Evolutionary conservation across 2,113 vertebrate genomes (phyloP).

Genomic region (Triplophysa tibetana): DNA sequence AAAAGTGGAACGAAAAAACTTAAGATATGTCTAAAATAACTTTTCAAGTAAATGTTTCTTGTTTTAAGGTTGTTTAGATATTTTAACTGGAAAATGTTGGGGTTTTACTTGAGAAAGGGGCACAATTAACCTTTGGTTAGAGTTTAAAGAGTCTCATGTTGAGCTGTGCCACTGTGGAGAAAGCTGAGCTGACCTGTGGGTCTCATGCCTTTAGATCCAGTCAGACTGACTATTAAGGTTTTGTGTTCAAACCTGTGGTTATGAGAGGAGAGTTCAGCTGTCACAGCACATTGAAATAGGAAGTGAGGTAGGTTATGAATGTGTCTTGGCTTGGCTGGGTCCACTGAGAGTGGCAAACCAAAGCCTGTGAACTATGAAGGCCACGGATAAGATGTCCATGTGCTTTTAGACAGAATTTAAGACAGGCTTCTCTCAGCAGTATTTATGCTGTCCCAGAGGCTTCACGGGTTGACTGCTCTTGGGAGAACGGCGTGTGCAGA

Average conservation of each 20-base stretch:
- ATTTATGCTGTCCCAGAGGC: constrained; percentile 19
- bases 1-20: too few species aligned
- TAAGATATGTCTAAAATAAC: too few species aligned
- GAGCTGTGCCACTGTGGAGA: constrained; percentile 31
- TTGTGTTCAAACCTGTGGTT: constrained; percentile 36
- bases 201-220: constrained; percentile 17
- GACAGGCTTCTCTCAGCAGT: constrained; percentile 11
- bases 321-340: constrained; percentile 40
- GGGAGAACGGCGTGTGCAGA: not conserved
- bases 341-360: constrained; percentile 30
- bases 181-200: constrained; percentile 9
- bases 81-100: not conserved
- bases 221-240: constrained; percentile 35
- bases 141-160: constrained; percentile 18
- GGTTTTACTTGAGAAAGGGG: constrained; percentile 20
- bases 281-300: constrained; percentile 34
- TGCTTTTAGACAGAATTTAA: constrained; percentile 33
- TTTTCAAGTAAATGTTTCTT: not conserved
- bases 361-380: constrained; percentile 39
- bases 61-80: not conserved
- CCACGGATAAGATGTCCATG: constrained; percentile 34
- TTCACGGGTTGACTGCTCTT: constrained; percentile 4
- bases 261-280: constrained; percentile 37
- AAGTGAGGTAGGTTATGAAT: constrained; percentile 48
- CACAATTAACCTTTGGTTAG: constrained; percentile 30